phyloP scores from a whole-genome alignment of 2,113 vertebrate genomes.

The Xiphophorus hellerii region DNA sequence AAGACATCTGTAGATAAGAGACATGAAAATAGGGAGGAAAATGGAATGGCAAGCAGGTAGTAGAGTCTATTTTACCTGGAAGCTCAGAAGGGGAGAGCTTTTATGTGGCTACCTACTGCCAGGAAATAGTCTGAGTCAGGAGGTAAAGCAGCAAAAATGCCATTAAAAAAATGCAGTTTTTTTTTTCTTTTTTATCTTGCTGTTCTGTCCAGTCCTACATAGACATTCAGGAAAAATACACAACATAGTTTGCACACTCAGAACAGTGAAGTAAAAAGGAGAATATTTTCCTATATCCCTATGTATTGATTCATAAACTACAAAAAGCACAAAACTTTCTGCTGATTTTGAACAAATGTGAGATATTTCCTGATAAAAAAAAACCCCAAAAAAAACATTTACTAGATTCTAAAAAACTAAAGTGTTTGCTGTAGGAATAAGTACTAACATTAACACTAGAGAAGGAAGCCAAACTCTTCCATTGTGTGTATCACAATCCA shows the following conservation, averaged over 20 bases:
- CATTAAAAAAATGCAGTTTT: not conserved
- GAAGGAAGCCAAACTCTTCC: not conserved
- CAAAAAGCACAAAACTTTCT: too few relatives aligned
- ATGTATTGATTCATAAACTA: too few relatives aligned
- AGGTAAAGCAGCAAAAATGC: slow-evolving; percentile 10
- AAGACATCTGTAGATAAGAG: slow-evolving; percentile 59
- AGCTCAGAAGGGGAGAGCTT: slow-evolving; percentile 22
- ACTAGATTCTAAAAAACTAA: not conserved
- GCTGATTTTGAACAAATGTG: too few relatives aligned
- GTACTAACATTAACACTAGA: too few relatives aligned
- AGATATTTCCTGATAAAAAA: too few relatives aligned
- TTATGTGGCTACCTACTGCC: slow-evolving; percentile 17
- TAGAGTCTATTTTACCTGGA: slow-evolving; percentile 40
- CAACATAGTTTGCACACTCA: too few relatives aligned
- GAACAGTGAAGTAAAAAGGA: too few relatives aligned
- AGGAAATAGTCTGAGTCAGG: slow-evolving; percentile 5
- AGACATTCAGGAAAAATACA: too few relatives aligned
- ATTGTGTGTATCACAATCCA: too few relatives aligned
- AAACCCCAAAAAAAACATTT: too few relatives aligned
- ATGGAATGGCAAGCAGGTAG: slow-evolving; percentile 10
- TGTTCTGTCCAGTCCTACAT: not conserved
- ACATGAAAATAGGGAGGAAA: slow-evolving; percentile 23
- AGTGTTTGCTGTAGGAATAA: not conserved
- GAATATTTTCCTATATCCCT: too few relatives aligned
- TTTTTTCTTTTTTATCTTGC: not conserved